A percentile compares a stretch with the other conserved stretches of the same genome.
Evolutionary conservation across 53 echinoderm and acorn worm genomes (phyloP).

Genomic region (Echinarachnius parma): DNA sequence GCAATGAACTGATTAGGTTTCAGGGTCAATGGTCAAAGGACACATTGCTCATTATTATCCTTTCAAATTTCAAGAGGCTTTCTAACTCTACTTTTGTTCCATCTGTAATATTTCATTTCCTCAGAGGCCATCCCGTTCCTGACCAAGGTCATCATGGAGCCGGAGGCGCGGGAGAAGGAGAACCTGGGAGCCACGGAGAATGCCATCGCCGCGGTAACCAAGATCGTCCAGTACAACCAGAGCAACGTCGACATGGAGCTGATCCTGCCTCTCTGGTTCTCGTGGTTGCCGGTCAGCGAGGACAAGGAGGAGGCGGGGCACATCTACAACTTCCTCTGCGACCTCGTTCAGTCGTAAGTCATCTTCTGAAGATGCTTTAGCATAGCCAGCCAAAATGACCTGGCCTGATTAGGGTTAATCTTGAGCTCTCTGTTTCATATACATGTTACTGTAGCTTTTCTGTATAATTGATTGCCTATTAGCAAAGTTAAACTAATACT

Average conservation of each 20-base stretch:
- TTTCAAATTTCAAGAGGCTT: too few species aligned
- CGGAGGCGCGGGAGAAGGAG: conserved; percentile 66
- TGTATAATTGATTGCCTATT: too few species aligned
- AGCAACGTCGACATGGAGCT: conserved; percentile 71
- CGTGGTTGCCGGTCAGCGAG: conserved; percentile 88
- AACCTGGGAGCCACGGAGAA: conserved; percentile 95
- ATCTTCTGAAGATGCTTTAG: not conserved
- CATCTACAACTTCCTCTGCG: conserved; percentile 84
- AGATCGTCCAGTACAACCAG: conserved; percentile 78
- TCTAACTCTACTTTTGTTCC: too few species aligned
- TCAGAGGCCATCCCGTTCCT: conserved; percentile 81
- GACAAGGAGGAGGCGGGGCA: conserved; percentile 90
- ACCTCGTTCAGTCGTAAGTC: conserved; percentile 87
- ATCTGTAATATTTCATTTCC: too few species aligned
- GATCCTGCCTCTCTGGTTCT: conserved; percentile 85
- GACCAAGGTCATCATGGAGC: conserved; percentile 57
- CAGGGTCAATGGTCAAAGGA: too few species aligned
- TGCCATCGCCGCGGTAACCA: conserved; percentile 91
- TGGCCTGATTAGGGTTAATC: too few species aligned
- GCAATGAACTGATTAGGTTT: too few species aligned
- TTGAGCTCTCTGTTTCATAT: too few species aligned
- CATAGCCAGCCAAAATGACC: too few species aligned
- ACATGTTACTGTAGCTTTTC: too few species aligned
- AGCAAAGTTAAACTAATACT: too few species aligned
- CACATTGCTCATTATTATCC: too few species aligned